Percentiles rank a stretch among this genome's conserved stretches.
phyloP scores from a whole-genome alignment of 2,113 vertebrate species.

The Saimiri boliviensis region DNA sequence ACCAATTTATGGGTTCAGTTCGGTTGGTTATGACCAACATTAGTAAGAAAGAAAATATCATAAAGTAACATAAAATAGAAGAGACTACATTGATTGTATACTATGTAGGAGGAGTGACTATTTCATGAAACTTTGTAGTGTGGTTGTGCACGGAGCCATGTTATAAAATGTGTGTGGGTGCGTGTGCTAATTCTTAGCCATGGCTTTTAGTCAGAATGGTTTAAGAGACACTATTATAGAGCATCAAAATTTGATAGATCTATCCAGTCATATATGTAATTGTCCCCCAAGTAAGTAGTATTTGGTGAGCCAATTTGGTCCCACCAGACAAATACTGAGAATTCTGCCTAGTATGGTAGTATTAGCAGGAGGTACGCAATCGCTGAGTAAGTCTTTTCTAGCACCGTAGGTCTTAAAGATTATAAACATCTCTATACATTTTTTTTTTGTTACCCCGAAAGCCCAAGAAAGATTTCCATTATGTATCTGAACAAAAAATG shows the following conservation, averaged over 20 bases:
- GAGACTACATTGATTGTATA: too few species aligned
- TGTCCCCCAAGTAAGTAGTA: neutral
- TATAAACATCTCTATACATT: neutral
- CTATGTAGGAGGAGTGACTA: neutral
- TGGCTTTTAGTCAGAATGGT: neutral
- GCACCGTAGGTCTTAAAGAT: neutral
- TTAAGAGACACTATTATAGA: neutral
- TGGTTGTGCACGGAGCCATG: neutral
- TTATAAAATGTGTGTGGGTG: neutral
- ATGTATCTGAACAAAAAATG: conserved; percentile 46
- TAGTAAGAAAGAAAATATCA: neutral
- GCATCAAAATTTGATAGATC: neutral
- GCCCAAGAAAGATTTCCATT: conserved; percentile 33
- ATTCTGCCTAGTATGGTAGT: fast-evolving
- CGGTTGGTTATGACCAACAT: neutral
- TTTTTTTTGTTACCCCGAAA: neutral
- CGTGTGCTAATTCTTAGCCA: neutral
- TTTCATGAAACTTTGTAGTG: neutral
- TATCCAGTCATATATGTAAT: neutral
- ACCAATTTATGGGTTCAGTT: neutral
- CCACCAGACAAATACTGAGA: neutral
- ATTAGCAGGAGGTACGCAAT: neutral
- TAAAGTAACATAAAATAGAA: neutral
- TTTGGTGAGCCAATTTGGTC: neutral
- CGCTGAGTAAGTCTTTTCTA: neutral